A percentile compares a stretch with the other conserved stretches of the same genome.
Evolutionary conservation across 2,113 vertebrate species (phyloP).

Genomic region (Syngnathus scovelli): DNA sequence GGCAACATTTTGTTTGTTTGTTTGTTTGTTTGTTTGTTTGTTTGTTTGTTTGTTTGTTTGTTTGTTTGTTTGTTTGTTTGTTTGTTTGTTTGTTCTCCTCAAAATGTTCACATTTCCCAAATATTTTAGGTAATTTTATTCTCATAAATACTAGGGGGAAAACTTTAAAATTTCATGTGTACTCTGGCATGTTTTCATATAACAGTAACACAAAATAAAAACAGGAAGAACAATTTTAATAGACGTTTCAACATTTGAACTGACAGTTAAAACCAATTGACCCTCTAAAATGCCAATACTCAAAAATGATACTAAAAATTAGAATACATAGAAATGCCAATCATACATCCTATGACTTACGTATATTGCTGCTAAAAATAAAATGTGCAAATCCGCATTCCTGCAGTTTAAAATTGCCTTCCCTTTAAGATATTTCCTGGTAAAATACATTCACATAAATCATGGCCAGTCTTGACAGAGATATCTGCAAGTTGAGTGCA

Average conservation of each 20-base stretch:
- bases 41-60: background rate
- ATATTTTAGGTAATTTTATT: background rate
- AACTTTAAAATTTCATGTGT: no score
- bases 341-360: background rate
- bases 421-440: slow-evolving; percentile 16
- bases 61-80: background rate
- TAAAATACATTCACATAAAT: background rate
- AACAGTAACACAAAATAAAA: no score
- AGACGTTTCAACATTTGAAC: background rate
- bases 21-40: background rate
- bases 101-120: background rate
- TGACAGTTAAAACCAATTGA: background rate
- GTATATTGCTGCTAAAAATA: background rate
- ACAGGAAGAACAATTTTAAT: no score
- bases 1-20: background rate
- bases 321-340: background rate
- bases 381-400: background rate
- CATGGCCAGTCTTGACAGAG: slow-evolving; percentile 24
- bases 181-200: no score
- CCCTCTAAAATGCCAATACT: background rate
- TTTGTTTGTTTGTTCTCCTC: background rate
- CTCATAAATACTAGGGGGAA: background rate
- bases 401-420: slow-evolving; percentile 23
- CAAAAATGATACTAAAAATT: background rate
- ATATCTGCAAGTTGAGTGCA: slow-evolving; percentile 20